phyloP scores from a whole-genome alignment of 2,113 vertebrate genomes.

The Xenotilapia leptura region DNA sequence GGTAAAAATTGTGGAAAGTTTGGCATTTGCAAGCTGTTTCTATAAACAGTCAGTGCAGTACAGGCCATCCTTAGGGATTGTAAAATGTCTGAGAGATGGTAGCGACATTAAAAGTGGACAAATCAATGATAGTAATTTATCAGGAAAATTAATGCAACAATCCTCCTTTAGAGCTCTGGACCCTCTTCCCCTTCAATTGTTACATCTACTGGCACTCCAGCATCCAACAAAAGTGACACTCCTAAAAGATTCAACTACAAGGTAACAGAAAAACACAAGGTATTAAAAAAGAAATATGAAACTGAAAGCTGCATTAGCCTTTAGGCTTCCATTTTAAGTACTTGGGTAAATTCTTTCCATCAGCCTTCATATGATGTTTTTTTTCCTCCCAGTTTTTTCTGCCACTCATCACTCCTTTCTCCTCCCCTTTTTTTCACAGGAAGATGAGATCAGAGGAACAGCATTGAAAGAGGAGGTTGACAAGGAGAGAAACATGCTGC shows the following conservation, averaged over 20 bases:
- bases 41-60: background rate
- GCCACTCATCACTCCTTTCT: background rate
- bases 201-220: conserved; percentile 37
- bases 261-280: conserved; percentile 28
- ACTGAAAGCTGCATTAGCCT: background rate
- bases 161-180: conserved; percentile 39
- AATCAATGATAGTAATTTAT: background rate
- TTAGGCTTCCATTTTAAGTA: background rate
- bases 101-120: background rate
- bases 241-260: conserved; percentile 60
- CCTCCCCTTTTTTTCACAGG: conserved; percentile 38
- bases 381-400: background rate
- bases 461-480: conserved; percentile 62
- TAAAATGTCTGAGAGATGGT: background rate
- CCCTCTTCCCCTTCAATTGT: conserved; percentile 50
- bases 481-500: conserved; percentile 70
- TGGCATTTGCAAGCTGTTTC: background rate
- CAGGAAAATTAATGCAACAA: background rate
- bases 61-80: background rate
- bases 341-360: background rate
- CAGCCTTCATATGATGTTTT: background rate
- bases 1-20: background rate
- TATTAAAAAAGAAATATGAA: background rate
- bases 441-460: conserved; percentile 57
- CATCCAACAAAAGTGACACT: conserved; percentile 53